Conservation (phyloP, 2,797 vertebrate species). For the Micrastur ruficollis region DNA sequence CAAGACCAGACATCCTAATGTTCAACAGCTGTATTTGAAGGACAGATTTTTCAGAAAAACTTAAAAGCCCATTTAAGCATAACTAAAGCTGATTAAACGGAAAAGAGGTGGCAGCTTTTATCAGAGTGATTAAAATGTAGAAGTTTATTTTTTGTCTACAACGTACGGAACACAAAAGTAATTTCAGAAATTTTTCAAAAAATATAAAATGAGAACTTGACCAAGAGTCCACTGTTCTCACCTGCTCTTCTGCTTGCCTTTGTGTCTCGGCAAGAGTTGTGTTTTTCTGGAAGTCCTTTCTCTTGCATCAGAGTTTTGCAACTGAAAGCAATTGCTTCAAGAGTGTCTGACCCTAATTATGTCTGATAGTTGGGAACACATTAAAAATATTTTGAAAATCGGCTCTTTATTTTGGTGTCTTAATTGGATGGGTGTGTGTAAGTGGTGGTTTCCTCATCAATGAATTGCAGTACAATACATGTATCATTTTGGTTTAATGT, state of each 20-base stretch:
- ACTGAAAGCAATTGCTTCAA: background rate
- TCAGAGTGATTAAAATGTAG: background rate
- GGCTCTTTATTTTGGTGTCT: background rate
- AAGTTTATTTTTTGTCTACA: background rate
- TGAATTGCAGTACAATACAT: background rate
- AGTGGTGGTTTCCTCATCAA: background rate
- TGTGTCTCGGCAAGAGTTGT: background rate
- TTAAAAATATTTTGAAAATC: background rate
- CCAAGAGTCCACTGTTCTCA: fast-evolving
- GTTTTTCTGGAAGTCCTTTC: background rate
- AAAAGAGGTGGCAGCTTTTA: background rate
- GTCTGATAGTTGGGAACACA: background rate
- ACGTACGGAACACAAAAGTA: background rate
- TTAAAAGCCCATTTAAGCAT: background rate
- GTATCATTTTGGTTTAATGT: background rate
- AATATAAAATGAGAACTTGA: background rate
- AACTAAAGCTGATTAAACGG: background rate
- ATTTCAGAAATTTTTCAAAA: background rate
- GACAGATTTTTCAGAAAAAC: background rate
- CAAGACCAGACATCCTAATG: background rate
- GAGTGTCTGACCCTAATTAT: background rate
- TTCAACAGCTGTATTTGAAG: background rate
- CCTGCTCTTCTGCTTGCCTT: background rate
- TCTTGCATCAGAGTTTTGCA: background rate
- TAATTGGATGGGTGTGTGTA: background rate